These are phyloP conservation scores for Tonatia bakeri DNA, from an alignment of 2,113 vertebrate genomes.

Conservation along the genomic window DNA sequence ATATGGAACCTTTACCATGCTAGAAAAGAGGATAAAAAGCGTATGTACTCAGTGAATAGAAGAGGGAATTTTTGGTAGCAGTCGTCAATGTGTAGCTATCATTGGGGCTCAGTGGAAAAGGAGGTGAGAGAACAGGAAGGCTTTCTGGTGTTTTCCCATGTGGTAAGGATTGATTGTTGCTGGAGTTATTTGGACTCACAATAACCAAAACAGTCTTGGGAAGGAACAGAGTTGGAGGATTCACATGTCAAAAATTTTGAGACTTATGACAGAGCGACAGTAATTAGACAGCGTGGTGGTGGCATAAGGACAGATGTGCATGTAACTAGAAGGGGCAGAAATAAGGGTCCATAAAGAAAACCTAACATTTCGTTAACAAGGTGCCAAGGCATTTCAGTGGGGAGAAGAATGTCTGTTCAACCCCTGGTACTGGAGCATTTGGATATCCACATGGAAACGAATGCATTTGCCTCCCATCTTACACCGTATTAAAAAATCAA, in stretches of 20 bases:
- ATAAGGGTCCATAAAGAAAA: background rate
- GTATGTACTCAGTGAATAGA: background rate
- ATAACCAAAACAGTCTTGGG: background rate
- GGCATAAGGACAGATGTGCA: background rate
- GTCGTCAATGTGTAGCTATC: background rate
- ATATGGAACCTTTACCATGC: background rate
- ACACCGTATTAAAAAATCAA: background rate
- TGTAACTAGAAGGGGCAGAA: background rate
- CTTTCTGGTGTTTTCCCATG: background rate
- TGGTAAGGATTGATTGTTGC: background rate
- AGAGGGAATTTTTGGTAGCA: background rate
- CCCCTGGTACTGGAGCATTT: background rate
- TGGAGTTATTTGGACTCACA: background rate
- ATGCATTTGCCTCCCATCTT: background rate
- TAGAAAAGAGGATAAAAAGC: background rate
- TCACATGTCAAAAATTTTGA: background rate
- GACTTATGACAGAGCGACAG: background rate
- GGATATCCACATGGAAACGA: background rate
- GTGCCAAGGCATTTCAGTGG: background rate
- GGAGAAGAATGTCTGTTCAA: background rate
- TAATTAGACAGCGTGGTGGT: background rate
- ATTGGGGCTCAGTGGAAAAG: background rate
- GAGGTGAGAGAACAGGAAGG: background rate
- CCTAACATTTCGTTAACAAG: background rate
- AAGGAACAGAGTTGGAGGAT: background rate